Conservation (phyloP, 2,797 vertebrate genomes). For the Cossypha polioptera region DNA sequence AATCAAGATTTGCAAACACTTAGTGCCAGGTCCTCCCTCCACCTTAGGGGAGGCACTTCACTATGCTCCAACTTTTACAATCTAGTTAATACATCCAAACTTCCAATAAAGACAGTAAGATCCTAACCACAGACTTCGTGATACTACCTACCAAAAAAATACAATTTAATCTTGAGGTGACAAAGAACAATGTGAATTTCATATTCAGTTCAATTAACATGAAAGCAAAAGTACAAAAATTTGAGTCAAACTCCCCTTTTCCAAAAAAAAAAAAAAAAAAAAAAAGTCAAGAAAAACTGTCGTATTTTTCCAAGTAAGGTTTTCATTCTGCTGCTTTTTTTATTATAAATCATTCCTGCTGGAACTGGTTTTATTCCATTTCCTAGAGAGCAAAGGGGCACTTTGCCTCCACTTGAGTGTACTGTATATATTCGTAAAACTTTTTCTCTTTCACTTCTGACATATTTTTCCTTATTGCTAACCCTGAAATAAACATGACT, state of each 20-base stretch:
- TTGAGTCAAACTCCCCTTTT: background rate
- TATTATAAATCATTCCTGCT: background rate
- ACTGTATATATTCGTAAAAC: background rate
- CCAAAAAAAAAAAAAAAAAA: background rate
- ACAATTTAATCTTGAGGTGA: background rate
- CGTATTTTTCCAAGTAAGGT: background rate
- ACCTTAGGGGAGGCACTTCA: background rate
- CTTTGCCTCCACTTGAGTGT: background rate
- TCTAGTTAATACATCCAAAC: background rate
- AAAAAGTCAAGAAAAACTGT: background rate
- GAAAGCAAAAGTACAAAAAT: background rate
- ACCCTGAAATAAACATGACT: slow-evolving; percentile 5
- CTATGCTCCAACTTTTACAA: background rate
- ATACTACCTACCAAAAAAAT: background rate
- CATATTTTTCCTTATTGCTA: slow-evolving; percentile 38
- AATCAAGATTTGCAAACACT: background rate
- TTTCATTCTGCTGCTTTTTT: background rate
- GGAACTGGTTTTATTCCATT: background rate
- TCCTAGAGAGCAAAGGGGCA: background rate
- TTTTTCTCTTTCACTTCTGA: background rate
- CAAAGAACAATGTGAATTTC: background rate
- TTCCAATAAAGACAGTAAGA: background rate
- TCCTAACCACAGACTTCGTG: background rate
- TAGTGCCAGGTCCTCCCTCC: background rate
- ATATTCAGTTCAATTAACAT: background rate